Conservation (phyloP, 2,797 vertebrate species). For the Acanthurus lineatus region DNA sequence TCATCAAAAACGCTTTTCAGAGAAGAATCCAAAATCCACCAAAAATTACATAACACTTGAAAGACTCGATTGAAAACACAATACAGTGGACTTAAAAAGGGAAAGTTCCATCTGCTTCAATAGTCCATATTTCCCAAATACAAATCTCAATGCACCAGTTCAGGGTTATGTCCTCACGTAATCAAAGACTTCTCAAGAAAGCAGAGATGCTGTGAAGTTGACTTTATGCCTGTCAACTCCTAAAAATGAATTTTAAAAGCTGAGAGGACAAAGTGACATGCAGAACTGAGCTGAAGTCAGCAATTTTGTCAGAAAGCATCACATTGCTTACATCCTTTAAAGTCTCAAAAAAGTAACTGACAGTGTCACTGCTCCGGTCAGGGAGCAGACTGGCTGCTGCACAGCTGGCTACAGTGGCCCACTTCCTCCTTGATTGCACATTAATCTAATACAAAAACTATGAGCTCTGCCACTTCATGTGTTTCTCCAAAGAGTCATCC, state of each 20-base stretch:
- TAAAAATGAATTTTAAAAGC: constrained; percentile 31
- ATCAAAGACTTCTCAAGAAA: constrained; percentile 38
- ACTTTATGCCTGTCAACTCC: constrained; percentile 44
- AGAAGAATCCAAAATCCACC: constrained; percentile 51
- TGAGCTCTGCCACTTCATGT: constrained; percentile 48
- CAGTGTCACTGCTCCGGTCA: constrained; percentile 22
- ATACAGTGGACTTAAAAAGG: constrained; percentile 15
- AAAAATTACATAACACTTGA: constrained; percentile 31
- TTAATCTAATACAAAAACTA: constrained; percentile 62
- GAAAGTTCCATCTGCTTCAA: constrained; percentile 16
- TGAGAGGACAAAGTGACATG: constrained; percentile 26
- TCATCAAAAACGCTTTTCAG: constrained; percentile 29
- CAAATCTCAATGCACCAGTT: neutral
- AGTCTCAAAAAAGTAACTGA: constrained; percentile 33
- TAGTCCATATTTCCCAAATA: constrained; percentile 10
- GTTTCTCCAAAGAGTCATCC: constrained; percentile 66
- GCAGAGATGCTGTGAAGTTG: constrained; percentile 37
- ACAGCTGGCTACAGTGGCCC: constrained; percentile 69
- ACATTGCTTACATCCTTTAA: constrained; percentile 11
- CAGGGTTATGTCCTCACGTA: constrained; percentile 26
- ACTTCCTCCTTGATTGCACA: constrained; percentile 62
- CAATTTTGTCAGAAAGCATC: constrained; percentile 36
- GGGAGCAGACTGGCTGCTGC: constrained; percentile 34
- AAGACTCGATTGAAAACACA: constrained; percentile 24
- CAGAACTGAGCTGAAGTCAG: constrained; percentile 48